Conservation (phyloP, 1,140 invertebrate genomes). For the Panulirus ornatus region DNA sequence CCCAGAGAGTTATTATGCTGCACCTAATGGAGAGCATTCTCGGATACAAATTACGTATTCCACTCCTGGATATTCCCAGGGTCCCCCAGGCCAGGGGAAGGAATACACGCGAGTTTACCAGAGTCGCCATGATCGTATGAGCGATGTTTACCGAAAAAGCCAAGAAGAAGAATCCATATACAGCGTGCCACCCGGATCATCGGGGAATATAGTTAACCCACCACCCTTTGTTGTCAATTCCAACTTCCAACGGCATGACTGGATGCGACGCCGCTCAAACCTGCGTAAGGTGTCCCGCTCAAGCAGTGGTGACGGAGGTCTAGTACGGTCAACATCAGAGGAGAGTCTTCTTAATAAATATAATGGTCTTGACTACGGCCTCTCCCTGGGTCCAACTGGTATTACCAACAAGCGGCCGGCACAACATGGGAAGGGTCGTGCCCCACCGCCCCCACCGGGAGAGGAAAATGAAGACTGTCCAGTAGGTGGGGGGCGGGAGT, state of each 20-base stretch:
- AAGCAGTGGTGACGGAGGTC: conserved; percentile 70
- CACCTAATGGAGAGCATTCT: conserved; percentile 72
- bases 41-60: conserved; percentile 74
- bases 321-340: conserved; percentile 73
- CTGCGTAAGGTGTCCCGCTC: conserved; percentile 77
- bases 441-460: conserved; percentile 61
- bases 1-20: conserved; percentile 73
- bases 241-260: conserved; percentile 82
- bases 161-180: conserved; percentile 74
- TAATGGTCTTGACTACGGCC: conserved; percentile 72
- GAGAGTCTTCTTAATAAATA: conserved; percentile 73
- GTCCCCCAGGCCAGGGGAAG: conserved; percentile 41
- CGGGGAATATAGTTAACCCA: conserved; percentile 61
- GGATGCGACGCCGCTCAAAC: conserved; percentile 80
- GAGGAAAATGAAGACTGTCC: conserved; percentile 61
- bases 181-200: conserved; percentile 65
- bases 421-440: conserved; percentile 56
- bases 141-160: conserved; percentile 62
- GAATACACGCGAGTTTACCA: conserved; percentile 65
- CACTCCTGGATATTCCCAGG: conserved; percentile 61
- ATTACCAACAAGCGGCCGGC: conserved; percentile 50
- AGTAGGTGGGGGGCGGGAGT: conserved; percentile 59
- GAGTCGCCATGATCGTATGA: conserved; percentile 56
- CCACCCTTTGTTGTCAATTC: conserved; percentile 76
- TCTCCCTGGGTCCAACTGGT: conserved; percentile 65